Conservation (phyloP, 2,113 vertebrate genomes). For the Ginglymostoma cirratum region DNA sequence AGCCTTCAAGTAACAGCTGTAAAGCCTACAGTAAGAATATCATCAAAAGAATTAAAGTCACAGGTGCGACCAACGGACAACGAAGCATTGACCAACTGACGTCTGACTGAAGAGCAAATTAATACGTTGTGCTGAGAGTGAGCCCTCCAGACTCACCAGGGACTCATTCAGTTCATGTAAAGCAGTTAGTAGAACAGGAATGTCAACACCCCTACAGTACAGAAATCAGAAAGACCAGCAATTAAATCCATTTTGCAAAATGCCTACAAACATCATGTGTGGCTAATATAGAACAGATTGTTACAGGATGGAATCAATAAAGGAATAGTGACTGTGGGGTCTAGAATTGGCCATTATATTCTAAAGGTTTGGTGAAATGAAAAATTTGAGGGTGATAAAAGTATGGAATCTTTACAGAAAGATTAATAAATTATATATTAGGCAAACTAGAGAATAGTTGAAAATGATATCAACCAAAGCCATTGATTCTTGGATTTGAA, state of each 20-base stretch:
- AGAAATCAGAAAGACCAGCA: background rate
- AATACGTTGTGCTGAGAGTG: background rate
- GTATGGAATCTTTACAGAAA: no score
- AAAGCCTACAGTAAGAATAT: background rate
- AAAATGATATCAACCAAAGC: background rate
- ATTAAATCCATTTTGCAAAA: conserved; percentile 28
- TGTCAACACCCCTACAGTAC: background rate
- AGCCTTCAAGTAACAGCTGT: background rate
- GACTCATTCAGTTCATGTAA: conserved; percentile 15
- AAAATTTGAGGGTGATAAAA: background rate
- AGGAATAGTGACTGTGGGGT: background rate
- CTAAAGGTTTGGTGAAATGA: background rate
- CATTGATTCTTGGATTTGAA: background rate
- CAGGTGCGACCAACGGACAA: background rate
- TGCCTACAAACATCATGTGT: conserved; percentile 10
- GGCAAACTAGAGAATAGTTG: background rate
- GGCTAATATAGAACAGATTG: background rate
- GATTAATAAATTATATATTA: background rate
- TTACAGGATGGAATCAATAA: conserved; percentile 10
- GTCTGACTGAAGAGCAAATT: background rate
- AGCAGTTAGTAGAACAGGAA: background rate
- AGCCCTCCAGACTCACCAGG: background rate
- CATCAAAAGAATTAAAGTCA: conserved; percentile 17
- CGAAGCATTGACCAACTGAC: background rate
- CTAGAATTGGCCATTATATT: background rate